A percentile compares a stretch with the other conserved stretches of the same genome.
These are phyloP conservation scores for Styela clava DNA, from an alignment of 23 tunicate species.

Conservation along the genomic window DNA sequence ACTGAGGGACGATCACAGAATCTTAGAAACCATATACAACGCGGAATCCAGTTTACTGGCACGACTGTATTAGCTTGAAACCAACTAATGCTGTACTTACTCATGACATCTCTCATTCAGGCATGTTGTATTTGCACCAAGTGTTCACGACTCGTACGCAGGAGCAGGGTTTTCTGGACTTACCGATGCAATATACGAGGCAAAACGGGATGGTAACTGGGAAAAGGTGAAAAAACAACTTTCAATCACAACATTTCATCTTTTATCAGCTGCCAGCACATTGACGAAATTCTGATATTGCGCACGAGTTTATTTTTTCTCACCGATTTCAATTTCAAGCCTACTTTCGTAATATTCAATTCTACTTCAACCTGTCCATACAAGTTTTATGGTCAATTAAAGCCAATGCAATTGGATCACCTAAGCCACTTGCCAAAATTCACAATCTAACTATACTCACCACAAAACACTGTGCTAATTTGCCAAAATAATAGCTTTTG, in stretches of 20 bases:
- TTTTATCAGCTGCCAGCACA: slow-evolving; percentile 63
- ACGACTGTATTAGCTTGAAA: too few relatives aligned
- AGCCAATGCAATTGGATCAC: too few relatives aligned
- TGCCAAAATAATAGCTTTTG: too few relatives aligned
- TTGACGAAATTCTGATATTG: slow-evolving; percentile 31
- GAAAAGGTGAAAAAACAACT: slow-evolving; percentile 72
- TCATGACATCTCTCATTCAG: too few relatives aligned
- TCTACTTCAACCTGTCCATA: neutral
- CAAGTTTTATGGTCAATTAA: neutral
- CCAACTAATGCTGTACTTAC: too few relatives aligned
- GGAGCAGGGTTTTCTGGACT: slow-evolving; percentile 85
- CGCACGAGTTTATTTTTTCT: neutral
- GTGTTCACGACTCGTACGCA: slow-evolving; percentile 42
- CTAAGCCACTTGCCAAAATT: too few relatives aligned
- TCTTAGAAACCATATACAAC: too few relatives aligned
- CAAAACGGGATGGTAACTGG: slow-evolving; percentile 30
- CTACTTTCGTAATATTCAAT: neutral
- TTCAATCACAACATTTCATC: slow-evolving; percentile 58
- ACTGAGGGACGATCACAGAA: too few relatives aligned
- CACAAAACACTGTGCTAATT: too few relatives aligned
- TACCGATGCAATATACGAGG: slow-evolving; percentile 48
- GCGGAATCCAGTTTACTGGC: too few relatives aligned
- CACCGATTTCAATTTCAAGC: neutral
- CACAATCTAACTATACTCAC: too few relatives aligned
- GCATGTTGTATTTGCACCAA: slow-evolving; percentile 83